Percentiles rank a stretch among this genome's conserved stretches.
Evolutionary conservation across 2,888 invertebrate species (phyloP).

Genomic region (Lasioglossum villosulum): DNA sequence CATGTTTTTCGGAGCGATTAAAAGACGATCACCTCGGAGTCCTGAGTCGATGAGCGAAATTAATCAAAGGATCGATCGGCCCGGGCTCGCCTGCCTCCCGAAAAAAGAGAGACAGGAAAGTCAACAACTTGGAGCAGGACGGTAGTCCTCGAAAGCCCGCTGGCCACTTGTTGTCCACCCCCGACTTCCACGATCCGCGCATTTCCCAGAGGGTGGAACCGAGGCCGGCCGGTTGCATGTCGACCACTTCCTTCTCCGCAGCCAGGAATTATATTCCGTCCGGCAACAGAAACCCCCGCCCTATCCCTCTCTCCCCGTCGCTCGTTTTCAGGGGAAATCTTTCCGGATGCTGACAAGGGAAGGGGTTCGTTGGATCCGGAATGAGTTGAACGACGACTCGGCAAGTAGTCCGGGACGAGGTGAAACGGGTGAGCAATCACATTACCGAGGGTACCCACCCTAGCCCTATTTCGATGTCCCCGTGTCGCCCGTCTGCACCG

Average conservation of each 20-base stretch:
- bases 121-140: conserved; percentile 47
- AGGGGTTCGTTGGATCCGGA: conserved; percentile 69
- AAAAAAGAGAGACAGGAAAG: conserved; percentile 33
- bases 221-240: conserved; percentile 52
- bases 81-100: neutral
- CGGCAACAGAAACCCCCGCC: conserved; percentile 66
- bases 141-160: conserved; percentile 59
- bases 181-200: conserved; percentile 47
- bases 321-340: conserved; percentile 69
- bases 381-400: conserved; percentile 64
- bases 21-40: conserved; percentile 16
- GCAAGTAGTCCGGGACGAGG: conserved; percentile 72
- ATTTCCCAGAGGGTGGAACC: conserved; percentile 61
- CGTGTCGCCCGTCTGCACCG: conserved; percentile 69
- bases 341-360: conserved; percentile 54
- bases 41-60: conserved; percentile 15
- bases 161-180: conserved; percentile 79
- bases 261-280: conserved; percentile 73
- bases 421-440: conserved; percentile 79
- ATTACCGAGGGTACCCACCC: conserved; percentile 76
- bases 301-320: neutral
- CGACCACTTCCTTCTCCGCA: conserved; percentile 59
- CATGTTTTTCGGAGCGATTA: neutral
- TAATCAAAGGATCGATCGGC: conserved; percentile 47
- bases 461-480: conserved; percentile 79